These are phyloP conservation scores for Drosophila fungiperda DNA, from an alignment of 2,888 invertebrate species.

Conservation along the genomic window DNA sequence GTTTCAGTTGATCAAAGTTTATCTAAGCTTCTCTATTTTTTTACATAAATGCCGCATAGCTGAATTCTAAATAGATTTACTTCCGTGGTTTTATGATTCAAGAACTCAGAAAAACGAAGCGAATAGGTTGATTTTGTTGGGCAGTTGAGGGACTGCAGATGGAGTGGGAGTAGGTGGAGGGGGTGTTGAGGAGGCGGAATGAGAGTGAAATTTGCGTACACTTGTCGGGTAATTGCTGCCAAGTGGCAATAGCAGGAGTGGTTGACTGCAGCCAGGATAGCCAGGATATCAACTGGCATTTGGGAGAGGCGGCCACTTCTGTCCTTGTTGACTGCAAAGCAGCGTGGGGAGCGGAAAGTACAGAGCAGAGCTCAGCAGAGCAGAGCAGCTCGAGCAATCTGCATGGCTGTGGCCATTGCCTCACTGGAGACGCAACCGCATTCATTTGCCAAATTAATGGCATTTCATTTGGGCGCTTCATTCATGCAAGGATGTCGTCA, in stretches of 20 bases:
- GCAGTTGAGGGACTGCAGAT: not conserved
- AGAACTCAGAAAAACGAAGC: not conserved
- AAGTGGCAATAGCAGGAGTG: conserved; percentile 64
- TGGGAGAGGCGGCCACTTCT: conserved; percentile 1
- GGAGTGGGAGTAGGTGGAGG: not conserved
- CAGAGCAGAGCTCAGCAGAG: not conserved
- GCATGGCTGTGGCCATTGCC: conserved; percentile 32
- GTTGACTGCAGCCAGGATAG: conserved; percentile 23
- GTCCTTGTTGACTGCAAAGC: conserved; percentile 18
- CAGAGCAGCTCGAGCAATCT: conserved; percentile 19
- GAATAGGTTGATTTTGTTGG: not conserved
- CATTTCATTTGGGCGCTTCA: conserved; percentile 81
- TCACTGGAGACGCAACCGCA: conserved; percentile 68
- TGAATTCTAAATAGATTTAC: conserved; percentile 28
- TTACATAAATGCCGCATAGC: conserved; percentile 1
- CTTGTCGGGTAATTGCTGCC: conserved; percentile 77
- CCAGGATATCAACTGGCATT: conserved; percentile 11
- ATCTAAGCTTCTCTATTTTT: not conserved
- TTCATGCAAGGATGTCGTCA: conserved; percentile 78
- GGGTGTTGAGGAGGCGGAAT: not conserved
- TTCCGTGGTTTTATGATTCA: conserved; percentile 20
- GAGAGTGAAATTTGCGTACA: conserved; percentile 73
- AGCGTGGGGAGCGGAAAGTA: not conserved
- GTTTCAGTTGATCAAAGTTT: not conserved
- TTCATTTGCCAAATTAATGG: conserved; percentile 82